phyloP scores from a whole-genome alignment of 2,113 vertebrate genomes.

The Mionectes macconnelli region DNA sequence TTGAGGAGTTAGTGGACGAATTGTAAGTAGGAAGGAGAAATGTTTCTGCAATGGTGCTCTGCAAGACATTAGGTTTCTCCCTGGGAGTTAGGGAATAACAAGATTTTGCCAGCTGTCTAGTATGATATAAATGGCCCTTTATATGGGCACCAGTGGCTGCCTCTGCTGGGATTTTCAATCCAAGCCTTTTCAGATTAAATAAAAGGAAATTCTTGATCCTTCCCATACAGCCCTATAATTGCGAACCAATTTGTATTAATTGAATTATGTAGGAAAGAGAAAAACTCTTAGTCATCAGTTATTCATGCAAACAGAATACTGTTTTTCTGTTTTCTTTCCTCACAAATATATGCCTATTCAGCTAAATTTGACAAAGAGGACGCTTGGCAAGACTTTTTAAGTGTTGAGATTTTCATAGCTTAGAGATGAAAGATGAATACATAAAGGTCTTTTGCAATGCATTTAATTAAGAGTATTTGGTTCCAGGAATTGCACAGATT shows the following conservation, averaged over 20 bases:
- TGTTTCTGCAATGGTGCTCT: slow-evolving; percentile 24
- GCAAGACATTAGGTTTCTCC: slow-evolving; percentile 55
- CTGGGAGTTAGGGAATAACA: slow-evolving; percentile 38
- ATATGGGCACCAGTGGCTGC: slow-evolving; percentile 14
- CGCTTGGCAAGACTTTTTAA: slow-evolving; percentile 56
- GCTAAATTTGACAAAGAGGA: slow-evolving; percentile 45
- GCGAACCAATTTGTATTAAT: slow-evolving; percentile 60
- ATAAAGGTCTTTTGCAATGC: slow-evolving; percentile 52
- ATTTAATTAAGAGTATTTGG: slow-evolving; percentile 65
- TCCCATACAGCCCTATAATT: slow-evolving; percentile 28
- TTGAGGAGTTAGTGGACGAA: slow-evolving; percentile 21
- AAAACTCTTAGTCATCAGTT: slow-evolving; percentile 69
- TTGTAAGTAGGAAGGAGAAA: background rate
- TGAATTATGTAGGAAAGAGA: slow-evolving; percentile 52
- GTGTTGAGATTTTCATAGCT: slow-evolving; percentile 68
- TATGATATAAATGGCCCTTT: slow-evolving; percentile 34
- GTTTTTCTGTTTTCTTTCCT: slow-evolving; percentile 34
- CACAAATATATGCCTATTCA: slow-evolving; percentile 53
- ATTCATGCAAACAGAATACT: slow-evolving; percentile 48
- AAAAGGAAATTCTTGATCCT: slow-evolving; percentile 55
- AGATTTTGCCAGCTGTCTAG: slow-evolving; percentile 45
- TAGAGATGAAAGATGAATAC: slow-evolving; percentile 57
- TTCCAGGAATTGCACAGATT: slow-evolving; percentile 59
- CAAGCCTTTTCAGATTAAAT: slow-evolving; percentile 48
- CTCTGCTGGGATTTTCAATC: slow-evolving; percentile 36